Evolutionary conservation across 2,113 vertebrate genomes (phyloP), one percentile per base, ranked within the genome.

Genomic region (Pseudonaja textilis): DNA sequence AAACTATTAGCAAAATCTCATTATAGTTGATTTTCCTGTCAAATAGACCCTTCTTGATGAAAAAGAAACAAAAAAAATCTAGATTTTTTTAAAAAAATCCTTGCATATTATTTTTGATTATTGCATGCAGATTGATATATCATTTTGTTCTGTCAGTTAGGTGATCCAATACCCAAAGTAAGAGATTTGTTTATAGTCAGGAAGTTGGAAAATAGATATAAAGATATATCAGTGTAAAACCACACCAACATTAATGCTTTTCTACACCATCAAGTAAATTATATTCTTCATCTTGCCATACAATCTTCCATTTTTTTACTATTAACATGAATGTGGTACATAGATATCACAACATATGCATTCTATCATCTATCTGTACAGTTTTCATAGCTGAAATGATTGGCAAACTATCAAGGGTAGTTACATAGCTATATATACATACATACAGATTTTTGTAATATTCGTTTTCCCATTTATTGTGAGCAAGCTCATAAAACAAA

Each of bases 331-430:
- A 34, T 25, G 59, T 54, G 59, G 22, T 56, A 47, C 20, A 10
- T 20, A n/a, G 18, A 47, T n/a, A 3, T 89, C 52, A 42, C 59
- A 92, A n/a, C 34, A 47, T 42, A 88, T 34, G 23, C 85, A 88
- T 92, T 50, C 14, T 29, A 10, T 61, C 11, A 14, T 50, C 4
- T 57, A 39, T 91, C 52, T 34, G 9, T 16, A 42, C 54, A 61
- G 26, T 88, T 74, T 74, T 87, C 56, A 89, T 56, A 26, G 61
- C 56, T 96, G 81, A 56, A 39, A 20, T 89, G 42, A 7, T 91
- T 96, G 81, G 92, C 26, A 94, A 95, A 96, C 95, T 95, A 88
- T 89, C 74, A 92, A 59, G 42, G 69, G 5, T 90, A 29, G 26
- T 29, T 64, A 89, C 29, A 29, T 94, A 64, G 61, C 59, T 64